These are phyloP conservation scores for Marronus borbonicus DNA, from an alignment of 2,888 invertebrate genomes.

Conservation along the genomic window DNA sequence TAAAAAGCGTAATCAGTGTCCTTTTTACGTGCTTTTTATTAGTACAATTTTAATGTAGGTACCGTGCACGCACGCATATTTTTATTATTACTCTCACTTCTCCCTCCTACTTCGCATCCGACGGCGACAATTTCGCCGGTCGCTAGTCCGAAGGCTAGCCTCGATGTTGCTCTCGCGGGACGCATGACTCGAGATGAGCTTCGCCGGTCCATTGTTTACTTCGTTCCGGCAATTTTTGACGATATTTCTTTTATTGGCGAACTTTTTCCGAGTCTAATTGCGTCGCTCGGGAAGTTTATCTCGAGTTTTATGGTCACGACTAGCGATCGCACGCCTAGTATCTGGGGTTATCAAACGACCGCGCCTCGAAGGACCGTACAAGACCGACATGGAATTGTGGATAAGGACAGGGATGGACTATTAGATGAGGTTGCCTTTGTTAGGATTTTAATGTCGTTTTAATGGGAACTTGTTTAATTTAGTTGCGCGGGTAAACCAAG, in stretches of 20 bases:
- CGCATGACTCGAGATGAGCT: constrained; percentile 58
- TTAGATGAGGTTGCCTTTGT: background rate
- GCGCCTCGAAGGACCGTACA: background rate
- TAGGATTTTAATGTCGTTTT: background rate
- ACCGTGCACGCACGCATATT: constrained; percentile 16
- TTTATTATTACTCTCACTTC: constrained; percentile 5
- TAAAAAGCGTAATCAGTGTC: constrained; percentile 7
- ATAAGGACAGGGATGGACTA: no score
- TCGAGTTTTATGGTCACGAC: constrained; percentile 27
- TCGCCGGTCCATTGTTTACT: constrained; percentile 57
- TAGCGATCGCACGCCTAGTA: constrained; percentile 21
- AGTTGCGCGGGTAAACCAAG: background rate
- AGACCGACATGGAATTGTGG: background rate
- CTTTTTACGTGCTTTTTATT: constrained; percentile 8
- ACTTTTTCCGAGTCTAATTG: constrained; percentile 49
- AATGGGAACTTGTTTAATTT: constrained; percentile 1
- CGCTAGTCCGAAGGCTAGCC: background rate
- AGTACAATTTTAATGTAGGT: background rate
- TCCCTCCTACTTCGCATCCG: background rate
- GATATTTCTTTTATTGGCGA: constrained; percentile 57
- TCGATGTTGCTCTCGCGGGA: constrained; percentile 53
- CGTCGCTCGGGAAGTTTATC: constrained; percentile 41
- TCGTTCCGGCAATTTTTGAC: constrained; percentile 59
- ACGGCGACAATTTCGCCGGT: background rate
- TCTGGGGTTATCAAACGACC: constrained; percentile 19